Conservation (phyloP, 2,888 invertebrate species). For the Bombylius major region DNA sequence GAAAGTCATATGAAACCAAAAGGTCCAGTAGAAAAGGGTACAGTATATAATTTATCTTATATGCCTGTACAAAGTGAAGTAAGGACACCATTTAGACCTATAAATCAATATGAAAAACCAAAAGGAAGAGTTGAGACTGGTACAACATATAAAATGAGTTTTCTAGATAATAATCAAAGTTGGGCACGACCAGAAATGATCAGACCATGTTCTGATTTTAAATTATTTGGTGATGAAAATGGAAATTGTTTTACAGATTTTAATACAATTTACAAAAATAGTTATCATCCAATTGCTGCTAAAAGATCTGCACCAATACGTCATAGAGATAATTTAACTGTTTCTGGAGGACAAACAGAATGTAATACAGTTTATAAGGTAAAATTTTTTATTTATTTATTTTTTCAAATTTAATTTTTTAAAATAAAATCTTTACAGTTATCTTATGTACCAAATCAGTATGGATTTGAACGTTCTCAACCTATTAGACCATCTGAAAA, state of each 20-base stretch:
- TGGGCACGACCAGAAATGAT: conserved; percentile 21
- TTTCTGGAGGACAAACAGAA: not conserved
- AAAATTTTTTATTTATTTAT: not conserved
- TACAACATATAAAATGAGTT: conserved; percentile 46
- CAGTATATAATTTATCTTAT: conserved; percentile 31
- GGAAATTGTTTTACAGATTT: not conserved
- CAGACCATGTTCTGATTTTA: conserved; percentile 14
- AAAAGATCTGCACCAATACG: not conserved
- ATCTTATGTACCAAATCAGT: conserved; percentile 30
- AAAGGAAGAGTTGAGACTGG: conserved; percentile 30
- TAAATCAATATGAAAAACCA: not conserved
- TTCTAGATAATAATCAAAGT: conserved; percentile 13
- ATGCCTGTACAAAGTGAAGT: conserved; percentile 19
- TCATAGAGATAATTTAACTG: not conserved
- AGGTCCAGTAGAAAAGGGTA: conserved; percentile 28
- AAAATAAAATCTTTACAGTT: conserved; percentile 15
- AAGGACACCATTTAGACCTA: conserved; percentile 7
- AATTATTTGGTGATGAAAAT: not conserved
- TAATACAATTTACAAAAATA: not conserved
- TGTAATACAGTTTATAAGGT: not conserved
- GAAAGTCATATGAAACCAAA: conserved; percentile 24
- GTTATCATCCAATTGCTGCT: not conserved
- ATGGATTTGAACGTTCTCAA: conserved; percentile 17
- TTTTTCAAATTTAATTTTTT: not conserved
- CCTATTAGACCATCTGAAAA: conserved; percentile 28